Conservation (phyloP, 2,888 invertebrate genomes). For the Monochamus alternatus region DNA sequence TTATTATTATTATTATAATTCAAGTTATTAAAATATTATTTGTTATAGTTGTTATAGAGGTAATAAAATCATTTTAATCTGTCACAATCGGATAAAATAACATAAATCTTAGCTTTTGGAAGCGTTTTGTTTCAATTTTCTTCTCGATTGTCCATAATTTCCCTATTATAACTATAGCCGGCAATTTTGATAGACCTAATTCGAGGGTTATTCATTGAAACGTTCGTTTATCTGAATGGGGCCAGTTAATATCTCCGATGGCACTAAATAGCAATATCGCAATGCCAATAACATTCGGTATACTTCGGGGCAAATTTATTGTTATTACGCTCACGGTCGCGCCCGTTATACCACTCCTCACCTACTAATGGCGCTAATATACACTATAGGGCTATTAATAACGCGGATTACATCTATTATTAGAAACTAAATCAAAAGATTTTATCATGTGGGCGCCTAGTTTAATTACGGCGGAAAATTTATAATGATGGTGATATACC, state of each 20-base stretch:
- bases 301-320: conserved; percentile 29
- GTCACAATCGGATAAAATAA: no score
- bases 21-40: no score
- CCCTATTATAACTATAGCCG: no score
- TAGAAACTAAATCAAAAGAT: conserved; percentile 28
- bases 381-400: conserved; percentile 32
- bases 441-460: conserved; percentile 8
- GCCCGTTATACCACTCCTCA: conserved; percentile 29
- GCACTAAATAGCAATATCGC: conserved; percentile 14
- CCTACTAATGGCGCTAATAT: conserved; percentile 35
- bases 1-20: no score
- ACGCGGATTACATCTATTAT: conserved; percentile 32
- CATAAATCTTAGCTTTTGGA: no score
- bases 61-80: no score
- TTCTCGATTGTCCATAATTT: no score
- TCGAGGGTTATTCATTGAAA: no score
- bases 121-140: no score
- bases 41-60: no score
- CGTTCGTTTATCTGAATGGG: not conserved
- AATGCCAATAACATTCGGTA: conserved; percentile 36
- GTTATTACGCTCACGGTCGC: conserved; percentile 26
- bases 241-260: conserved; percentile 16
- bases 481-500: no score
- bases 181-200: no score
- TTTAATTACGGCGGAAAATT: not conserved